phyloP scores from a whole-genome alignment of 2,113 vertebrate species.

The Paradoxurus hermaphroditus region DNA sequence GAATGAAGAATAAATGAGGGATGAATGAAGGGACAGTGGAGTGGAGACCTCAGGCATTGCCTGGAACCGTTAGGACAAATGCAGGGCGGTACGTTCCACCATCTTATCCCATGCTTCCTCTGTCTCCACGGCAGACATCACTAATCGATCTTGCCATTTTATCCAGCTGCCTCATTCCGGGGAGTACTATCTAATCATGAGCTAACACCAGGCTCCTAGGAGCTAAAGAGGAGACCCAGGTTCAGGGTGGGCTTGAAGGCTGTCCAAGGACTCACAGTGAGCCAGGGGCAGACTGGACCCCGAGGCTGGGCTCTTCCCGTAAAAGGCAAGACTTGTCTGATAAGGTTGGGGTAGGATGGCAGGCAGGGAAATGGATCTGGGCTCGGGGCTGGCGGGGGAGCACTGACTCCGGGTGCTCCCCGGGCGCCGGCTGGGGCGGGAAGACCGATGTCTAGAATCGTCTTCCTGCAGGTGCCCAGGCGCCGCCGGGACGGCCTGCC shows the following conservation, averaged over 20 bases:
- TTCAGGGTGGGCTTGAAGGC: accelerated
- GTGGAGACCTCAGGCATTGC: background rate
- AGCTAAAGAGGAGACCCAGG: background rate
- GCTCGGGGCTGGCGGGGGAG: background rate
- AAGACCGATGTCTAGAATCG: background rate
- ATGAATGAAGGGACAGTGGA: background rate
- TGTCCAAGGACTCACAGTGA: background rate
- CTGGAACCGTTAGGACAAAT: background rate
- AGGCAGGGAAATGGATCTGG: accelerated
- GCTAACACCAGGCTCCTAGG: background rate
- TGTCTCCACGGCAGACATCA: background rate
- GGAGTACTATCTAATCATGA: accelerated
- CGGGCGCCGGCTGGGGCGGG: background rate
- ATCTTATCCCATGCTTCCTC: accelerated
- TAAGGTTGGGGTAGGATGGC: background rate
- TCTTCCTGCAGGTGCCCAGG: slow-evolving; percentile 66
- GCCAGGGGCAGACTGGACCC: background rate
- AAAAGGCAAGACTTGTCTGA: background rate
- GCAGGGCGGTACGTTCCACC: accelerated
- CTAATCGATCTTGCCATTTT: background rate
- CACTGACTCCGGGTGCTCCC: background rate
- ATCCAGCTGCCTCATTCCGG: no score
- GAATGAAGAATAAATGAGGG: background rate
- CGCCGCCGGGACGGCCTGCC: slow-evolving; percentile 76
- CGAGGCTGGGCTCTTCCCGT: background rate